Evolutionary conservation across 2,888 invertebrate species (phyloP).

Genomic region (Drosophila borealis): DNA sequence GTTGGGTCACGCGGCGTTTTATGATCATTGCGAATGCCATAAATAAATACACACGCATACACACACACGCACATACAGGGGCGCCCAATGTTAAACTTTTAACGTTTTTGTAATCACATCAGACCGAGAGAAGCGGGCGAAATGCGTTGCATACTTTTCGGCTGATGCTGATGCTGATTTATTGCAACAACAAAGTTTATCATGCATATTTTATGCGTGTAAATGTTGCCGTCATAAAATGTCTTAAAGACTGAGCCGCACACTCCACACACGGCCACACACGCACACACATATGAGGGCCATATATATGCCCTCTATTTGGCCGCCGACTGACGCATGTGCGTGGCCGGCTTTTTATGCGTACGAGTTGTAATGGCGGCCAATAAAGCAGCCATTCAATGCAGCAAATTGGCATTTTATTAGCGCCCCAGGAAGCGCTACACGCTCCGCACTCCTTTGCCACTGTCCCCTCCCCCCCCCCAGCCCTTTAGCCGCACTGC

Average conservation of each 20-base stretch:
- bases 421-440: conserved; percentile 50
- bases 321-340: conserved; percentile 31
- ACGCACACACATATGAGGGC: conserved; percentile 1
- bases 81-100: conserved; percentile 57
- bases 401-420: conserved; percentile 79
- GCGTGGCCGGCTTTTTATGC: conserved; percentile 70
- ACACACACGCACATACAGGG: neutral
- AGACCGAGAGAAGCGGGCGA: conserved; percentile 23
- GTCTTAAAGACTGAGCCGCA: conserved; percentile 52
- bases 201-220: conserved; percentile 82
- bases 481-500: neutral
- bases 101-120: conserved; percentile 79
- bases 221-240: conserved; percentile 81
- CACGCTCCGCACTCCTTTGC: neutral
- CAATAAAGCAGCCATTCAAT: conserved; percentile 77
- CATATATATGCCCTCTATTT: neutral
- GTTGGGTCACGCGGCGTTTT: conserved; percentile 64
- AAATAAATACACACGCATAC: conserved; percentile 39
- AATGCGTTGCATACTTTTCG: conserved; percentile 53
- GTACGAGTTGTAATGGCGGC: conserved; percentile 78
- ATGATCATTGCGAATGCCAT: conserved; percentile 52
- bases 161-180: conserved; percentile 68
- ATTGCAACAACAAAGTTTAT: conserved; percentile 80
- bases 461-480: neutral
- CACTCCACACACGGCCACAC: conserved; percentile 10